Evolutionary conservation across 1,140 invertebrate genomes (phyloP).

Genomic region (Vanessa tameamea): DNA sequence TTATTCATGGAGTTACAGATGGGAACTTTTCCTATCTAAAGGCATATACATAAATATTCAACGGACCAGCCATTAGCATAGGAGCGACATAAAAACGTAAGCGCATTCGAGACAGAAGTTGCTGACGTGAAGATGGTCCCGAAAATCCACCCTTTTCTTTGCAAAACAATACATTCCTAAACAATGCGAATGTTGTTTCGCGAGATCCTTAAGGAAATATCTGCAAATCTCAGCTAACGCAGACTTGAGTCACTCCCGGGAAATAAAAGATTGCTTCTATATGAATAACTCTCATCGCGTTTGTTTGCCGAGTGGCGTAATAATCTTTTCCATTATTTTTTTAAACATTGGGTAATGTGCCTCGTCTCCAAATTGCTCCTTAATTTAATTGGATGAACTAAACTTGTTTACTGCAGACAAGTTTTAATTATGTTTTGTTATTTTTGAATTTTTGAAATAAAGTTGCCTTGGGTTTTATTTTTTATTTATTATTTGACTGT

Average conservation of each 20-base stretch:
- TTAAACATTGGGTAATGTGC: slow-evolving; percentile 44
- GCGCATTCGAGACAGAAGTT: slow-evolving; percentile 20
- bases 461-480: no score
- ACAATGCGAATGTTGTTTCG: slow-evolving; percentile 27
- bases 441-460: no score
- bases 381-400: slow-evolving; percentile 36
- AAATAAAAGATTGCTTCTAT: slow-evolving; percentile 36
- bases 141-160: slow-evolving; percentile 22
- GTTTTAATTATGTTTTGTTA: no score
- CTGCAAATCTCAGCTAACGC: slow-evolving; percentile 31
- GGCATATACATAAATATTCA: background rate
- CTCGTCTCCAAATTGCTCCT: slow-evolving; percentile 37
- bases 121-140: slow-evolving; percentile 18
- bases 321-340: slow-evolving; percentile 60
- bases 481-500: no score
- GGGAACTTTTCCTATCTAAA: background rate
- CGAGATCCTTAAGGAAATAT: slow-evolving; percentile 35
- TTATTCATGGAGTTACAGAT: slow-evolving; percentile 1
- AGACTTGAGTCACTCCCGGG: slow-evolving; percentile 30
- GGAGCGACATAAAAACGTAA: slow-evolving; percentile 18
- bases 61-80: background rate
- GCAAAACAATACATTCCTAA: slow-evolving; percentile 27
- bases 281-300: slow-evolving; percentile 35
- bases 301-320: slow-evolving; percentile 53
- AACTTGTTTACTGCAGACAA: no score